A percentile compares a stretch with the other conserved stretches of the same genome.
These are phyloP conservation scores for Paratrypauchen microcephalus DNA, from an alignment of 2,797 vertebrate species.

Conservation along the genomic window DNA sequence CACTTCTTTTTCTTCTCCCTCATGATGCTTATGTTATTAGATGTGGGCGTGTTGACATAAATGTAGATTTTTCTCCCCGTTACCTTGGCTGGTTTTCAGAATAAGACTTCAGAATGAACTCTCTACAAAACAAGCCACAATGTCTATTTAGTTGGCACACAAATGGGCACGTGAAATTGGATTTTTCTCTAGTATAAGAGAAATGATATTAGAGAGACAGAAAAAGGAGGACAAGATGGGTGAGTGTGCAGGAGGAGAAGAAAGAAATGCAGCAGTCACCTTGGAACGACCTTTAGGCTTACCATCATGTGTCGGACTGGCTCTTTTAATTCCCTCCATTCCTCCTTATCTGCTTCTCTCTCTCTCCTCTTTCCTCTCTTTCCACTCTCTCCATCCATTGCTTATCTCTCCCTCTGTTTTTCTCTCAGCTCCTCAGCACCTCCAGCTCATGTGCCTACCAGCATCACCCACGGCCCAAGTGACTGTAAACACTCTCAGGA, in stretches of 20 bases:
- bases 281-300: conserved; percentile 71
- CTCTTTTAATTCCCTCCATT: conserved; percentile 38
- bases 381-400: conserved; percentile 33
- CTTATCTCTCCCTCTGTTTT: conserved; percentile 38
- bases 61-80: conserved; percentile 4
- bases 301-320: conserved; percentile 31
- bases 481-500: conserved; percentile 14
- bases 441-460: conserved; percentile 10
- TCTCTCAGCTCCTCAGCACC: conserved; percentile 26
- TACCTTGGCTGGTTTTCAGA: not conserved
- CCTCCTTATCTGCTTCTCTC: conserved; percentile 37
- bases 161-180: not conserved
- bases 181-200: conserved; percentile 1
- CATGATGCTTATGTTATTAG: not conserved
- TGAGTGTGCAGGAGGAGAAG: conserved; percentile 13
- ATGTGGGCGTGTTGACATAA: not conserved
- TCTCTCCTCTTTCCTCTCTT: conserved; percentile 26
- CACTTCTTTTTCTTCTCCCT: not conserved
- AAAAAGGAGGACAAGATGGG: conserved; percentile 20
- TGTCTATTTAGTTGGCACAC: not conserved
- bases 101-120: conserved; percentile 10
- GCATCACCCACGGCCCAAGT: conserved; percentile 3
- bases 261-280: conserved; percentile 57
- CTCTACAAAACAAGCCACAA: not conserved
- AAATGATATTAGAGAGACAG: conserved; percentile 7